These are phyloP conservation scores for Apeltes quadracus DNA, from an alignment of 2,113 vertebrate species.

Conservation along the genomic window DNA sequence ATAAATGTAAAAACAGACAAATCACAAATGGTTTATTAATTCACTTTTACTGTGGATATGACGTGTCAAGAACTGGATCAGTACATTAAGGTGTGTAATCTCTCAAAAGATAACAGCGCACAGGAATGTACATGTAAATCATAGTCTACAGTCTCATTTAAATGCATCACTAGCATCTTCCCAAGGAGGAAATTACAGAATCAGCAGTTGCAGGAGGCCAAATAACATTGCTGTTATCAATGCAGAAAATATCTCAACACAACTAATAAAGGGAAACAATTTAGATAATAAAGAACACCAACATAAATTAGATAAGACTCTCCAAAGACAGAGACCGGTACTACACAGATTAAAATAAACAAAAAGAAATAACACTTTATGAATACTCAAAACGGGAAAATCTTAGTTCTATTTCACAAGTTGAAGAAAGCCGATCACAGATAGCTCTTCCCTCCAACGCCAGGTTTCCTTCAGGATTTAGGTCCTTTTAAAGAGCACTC, in stretches of 20 bases:
- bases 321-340: slow-evolving; percentile 43
- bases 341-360: slow-evolving; percentile 46
- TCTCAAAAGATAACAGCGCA: slow-evolving; percentile 25
- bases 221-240: slow-evolving; percentile 31
- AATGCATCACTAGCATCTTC: slow-evolving; percentile 15
- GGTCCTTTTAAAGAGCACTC: slow-evolving; percentile 71
- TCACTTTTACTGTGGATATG: slow-evolving; percentile 7
- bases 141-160: slow-evolving; percentile 7
- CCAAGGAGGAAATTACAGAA: slow-evolving; percentile 12
- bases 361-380: slow-evolving; percentile 60
- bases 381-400: slow-evolving; percentile 69
- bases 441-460: slow-evolving; percentile 65
- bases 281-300: slow-evolving; percentile 49
- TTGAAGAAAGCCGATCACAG: slow-evolving; percentile 71
- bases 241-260: slow-evolving; percentile 31
- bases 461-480: slow-evolving; percentile 66
- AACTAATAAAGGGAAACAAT: slow-evolving; percentile 38
- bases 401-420: slow-evolving; percentile 67
- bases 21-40: neutral
- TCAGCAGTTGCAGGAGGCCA: slow-evolving; percentile 17
- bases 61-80: slow-evolving; percentile 22
- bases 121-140: slow-evolving; percentile 38
- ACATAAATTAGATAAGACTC: slow-evolving; percentile 71
- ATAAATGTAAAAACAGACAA: neutral
- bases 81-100: slow-evolving; percentile 30